A percentile compares a stretch with the other conserved stretches of the same genome.
Conservation (phyloP, 2,113 vertebrate genomes). For the Accipiter virgatus region DNA sequence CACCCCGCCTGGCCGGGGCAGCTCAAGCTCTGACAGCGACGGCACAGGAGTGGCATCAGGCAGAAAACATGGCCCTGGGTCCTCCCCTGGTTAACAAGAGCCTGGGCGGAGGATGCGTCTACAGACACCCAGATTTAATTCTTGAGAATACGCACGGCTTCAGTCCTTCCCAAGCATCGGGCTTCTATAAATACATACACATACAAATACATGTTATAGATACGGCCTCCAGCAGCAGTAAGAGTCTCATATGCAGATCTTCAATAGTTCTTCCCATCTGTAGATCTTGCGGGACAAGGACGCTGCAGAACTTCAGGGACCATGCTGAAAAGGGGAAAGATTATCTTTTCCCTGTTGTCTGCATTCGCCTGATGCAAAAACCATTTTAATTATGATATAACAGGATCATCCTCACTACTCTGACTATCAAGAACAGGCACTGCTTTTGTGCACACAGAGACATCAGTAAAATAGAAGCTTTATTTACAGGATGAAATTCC, state of each 20-base stretch:
- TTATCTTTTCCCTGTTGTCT: background rate
- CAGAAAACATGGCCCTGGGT: fast-evolving
- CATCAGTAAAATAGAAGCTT: background rate
- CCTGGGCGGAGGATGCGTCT: background rate
- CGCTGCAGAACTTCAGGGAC: background rate
- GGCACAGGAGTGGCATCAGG: background rate
- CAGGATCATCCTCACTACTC: background rate
- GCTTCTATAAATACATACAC: background rate
- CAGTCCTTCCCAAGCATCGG: background rate
- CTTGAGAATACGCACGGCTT: background rate
- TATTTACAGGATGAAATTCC: conserved; percentile 3
- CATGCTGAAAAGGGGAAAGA: background rate
- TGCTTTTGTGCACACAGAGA: background rate
- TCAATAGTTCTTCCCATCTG: background rate
- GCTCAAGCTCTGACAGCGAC: no score
- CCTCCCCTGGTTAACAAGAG: background rate
- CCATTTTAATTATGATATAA: background rate
- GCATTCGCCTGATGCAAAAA: background rate
- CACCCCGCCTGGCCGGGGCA: background rate
- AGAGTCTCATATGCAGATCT: background rate
- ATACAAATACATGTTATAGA: background rate
- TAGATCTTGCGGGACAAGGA: background rate
- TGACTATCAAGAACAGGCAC: background rate
- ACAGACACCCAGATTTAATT: background rate
- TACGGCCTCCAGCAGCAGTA: background rate